phyloP scores from a whole-genome alignment of 2,113 vertebrate genomes.

The Synodontis membranacea region DNA sequence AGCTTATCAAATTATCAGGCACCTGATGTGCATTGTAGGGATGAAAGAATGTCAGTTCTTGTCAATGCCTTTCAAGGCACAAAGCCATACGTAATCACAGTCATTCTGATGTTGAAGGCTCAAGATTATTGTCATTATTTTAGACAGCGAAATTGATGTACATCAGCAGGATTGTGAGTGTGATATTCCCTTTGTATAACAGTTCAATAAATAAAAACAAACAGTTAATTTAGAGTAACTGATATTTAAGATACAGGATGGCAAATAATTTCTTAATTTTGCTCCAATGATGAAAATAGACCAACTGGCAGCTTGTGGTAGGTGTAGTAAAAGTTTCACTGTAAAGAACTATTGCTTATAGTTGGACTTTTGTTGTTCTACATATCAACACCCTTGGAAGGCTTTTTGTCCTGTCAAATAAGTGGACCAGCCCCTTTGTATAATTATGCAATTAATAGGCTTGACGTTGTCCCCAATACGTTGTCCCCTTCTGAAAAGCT shows the following conservation, averaged over 20 bases:
- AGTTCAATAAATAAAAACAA: not conserved
- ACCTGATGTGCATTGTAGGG: not conserved
- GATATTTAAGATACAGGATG: not conserved
- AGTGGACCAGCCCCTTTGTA: too few relatives aligned
- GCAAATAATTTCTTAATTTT: not conserved
- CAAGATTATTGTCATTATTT: not conserved
- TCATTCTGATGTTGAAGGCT: not conserved
- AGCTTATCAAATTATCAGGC: not conserved
- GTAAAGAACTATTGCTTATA: not conserved
- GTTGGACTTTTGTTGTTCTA: not conserved
- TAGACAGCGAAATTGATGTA: not conserved
- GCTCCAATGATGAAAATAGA: not conserved
- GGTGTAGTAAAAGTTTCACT: not conserved
- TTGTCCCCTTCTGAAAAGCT: not conserved
- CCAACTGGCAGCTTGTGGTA: not conserved
- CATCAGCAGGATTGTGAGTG: not conserved
- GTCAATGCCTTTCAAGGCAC: not conserved
- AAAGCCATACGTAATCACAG: not conserved
- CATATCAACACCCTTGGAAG: not conserved
- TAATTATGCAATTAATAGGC: not conserved
- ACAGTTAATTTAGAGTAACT: not conserved
- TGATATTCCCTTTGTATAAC: not conserved
- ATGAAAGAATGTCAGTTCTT: not conserved
- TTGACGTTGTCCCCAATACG: too few relatives aligned
- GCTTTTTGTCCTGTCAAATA: not conserved